Evolutionary conservation across 2,797 vertebrate genomes (phyloP).

Genomic region (Acrossocheilus fasciatus): DNA sequence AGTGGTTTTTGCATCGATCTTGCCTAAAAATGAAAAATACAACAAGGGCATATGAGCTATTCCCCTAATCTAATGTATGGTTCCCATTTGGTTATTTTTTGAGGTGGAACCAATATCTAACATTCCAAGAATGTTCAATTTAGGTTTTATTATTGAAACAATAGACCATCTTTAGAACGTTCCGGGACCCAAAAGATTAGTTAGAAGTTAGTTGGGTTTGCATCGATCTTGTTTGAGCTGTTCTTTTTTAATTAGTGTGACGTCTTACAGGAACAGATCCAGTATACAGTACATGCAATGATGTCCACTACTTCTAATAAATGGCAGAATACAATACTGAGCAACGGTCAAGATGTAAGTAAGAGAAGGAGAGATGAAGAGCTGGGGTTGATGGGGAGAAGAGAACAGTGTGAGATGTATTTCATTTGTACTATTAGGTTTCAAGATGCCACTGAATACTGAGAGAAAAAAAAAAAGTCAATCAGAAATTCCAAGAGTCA

Average conservation of each 20-base stretch:
- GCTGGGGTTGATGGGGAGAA: background rate
- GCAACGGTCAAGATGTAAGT: background rate
- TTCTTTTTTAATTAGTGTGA: constrained; percentile 16
- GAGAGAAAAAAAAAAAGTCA: constrained; percentile 6
- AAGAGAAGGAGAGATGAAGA: constrained; percentile 1
- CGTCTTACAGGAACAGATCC: background rate
- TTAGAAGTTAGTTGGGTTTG: background rate
- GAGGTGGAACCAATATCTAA: background rate
- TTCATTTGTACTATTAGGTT: constrained; percentile 35
- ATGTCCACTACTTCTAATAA: background rate
- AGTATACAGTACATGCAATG: background rate
- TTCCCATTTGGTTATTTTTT: background rate
- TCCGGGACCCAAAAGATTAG: background rate
- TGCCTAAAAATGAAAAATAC: background rate
- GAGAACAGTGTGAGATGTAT: constrained; percentile 4
- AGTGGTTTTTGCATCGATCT: background rate
- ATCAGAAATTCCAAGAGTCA: constrained; percentile 33
- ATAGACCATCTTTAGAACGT: background rate
- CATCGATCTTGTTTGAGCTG: background rate
- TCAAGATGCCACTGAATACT: background rate
- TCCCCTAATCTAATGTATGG: background rate
- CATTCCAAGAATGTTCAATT: background rate
- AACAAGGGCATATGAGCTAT: background rate
- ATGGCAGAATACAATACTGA: background rate
- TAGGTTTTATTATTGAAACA: background rate